Evolutionary conservation across 2,888 invertebrate species (phyloP).

Genomic region (Anticlea derivata): DNA sequence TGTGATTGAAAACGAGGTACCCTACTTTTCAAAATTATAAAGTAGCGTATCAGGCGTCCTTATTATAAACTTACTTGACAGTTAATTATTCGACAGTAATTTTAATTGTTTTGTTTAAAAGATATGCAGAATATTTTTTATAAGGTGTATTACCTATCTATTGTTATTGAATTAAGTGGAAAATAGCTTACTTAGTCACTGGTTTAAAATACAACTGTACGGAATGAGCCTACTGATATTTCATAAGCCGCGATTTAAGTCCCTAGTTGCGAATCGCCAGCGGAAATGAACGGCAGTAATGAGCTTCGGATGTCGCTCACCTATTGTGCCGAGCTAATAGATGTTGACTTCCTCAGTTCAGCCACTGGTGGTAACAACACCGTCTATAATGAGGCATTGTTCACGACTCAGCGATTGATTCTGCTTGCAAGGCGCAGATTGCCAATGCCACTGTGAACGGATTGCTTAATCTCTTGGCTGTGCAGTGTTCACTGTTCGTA

Average conservation of each 20-base stretch:
- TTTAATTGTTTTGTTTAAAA: no score
- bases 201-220: slow-evolving; percentile 26
- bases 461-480: slow-evolving; percentile 50
- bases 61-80: no score
- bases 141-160: neutral
- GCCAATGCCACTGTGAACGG: slow-evolving; percentile 53
- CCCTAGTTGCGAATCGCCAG: slow-evolving; percentile 74
- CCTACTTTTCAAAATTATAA: slow-evolving; percentile 5
- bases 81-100: no score
- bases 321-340: slow-evolving; percentile 82
- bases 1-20: slow-evolving; percentile 41
- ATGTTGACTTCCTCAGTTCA: slow-evolving; percentile 81
- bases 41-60: neutral
- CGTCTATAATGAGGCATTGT: slow-evolving; percentile 77
- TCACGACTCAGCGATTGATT: slow-evolving; percentile 69
- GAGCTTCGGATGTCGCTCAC: slow-evolving; percentile 84
- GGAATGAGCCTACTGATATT: slow-evolving; percentile 51
- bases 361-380: slow-evolving; percentile 65
- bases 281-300: slow-evolving; percentile 80
- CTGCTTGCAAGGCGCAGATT: slow-evolving; percentile 62
- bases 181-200: slow-evolving; percentile 14
- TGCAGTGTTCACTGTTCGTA: slow-evolving; percentile 34
- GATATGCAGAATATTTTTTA: no score
- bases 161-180: slow-evolving; percentile 2
- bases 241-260: slow-evolving; percentile 63